Base-by-base conservation (phyloP, 2,888 invertebrate genomes). In the Mythimna vitellina region DNA sequence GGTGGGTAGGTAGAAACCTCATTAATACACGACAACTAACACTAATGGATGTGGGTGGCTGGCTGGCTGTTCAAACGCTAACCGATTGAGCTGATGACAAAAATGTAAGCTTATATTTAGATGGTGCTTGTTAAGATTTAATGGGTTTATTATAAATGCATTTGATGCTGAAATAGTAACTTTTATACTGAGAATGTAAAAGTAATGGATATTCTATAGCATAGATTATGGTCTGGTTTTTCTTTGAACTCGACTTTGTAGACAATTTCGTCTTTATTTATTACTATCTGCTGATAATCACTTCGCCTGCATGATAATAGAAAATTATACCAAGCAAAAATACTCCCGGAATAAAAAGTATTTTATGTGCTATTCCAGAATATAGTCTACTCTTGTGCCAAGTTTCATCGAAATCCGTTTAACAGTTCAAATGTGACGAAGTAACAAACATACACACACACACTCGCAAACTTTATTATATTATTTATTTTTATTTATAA, bases 21-120 rank as follows among this genome's bases (percentile, higher is more conserved):
- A 92, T 92, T 92, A 91, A 90, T 92, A 91, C 80, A 87, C 83
- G 92, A 90, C 90, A 90, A 85, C 87, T 80, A 87, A 87, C 85
- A 75, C 87, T 91, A 92, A 92, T 92, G 90, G 90, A 84, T 87
- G 81, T 82, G 81, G 85, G 77, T 72, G 79, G 80, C 12, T 67
- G 78, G 72, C 12, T 67, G 73, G 35, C 54, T 84, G 84, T 86
- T 84, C 82, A 80, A 85, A 87, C 85, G 84, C 80, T 76, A 80
- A 67, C 75, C 76, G 69, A 77, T 78, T 76, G 70, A 64, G 75
- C 79, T 72, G 78, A 73, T 42, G 74, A 76, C 74, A 84, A 79
- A 82, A 82, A 82, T 78, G 66, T 76, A 62, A 46, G 35, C 53
- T 70, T 81, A 85, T 76, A 81, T 84, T 83, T 83, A 83, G 82